Percentiles rank a stretch among this genome's conserved stretches.
Evolutionary conservation across 2,113 vertebrate genomes (phyloP).

Genomic region (Paramormyrops kingsleyae): DNA sequence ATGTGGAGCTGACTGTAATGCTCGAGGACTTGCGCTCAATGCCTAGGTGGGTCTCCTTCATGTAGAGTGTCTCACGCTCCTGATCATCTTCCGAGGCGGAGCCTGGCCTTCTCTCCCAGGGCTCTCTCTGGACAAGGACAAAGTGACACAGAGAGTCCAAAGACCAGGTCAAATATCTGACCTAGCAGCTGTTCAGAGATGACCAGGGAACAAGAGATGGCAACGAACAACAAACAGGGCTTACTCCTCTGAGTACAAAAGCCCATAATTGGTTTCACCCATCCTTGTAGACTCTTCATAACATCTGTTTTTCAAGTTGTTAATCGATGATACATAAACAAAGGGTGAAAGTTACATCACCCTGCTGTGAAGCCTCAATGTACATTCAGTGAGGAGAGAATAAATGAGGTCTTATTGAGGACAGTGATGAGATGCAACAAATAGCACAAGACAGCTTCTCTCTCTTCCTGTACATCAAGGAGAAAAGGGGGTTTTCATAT

Average conservation of each 20-base stretch:
- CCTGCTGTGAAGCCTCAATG: neutral
- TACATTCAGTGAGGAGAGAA: slow-evolving; percentile 1
- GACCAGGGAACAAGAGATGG: slow-evolving; percentile 30
- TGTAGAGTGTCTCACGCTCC: slow-evolving; percentile 71
- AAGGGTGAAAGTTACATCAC: neutral
- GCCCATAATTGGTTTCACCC: neutral
- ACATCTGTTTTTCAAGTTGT: neutral
- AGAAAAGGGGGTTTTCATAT: neutral
- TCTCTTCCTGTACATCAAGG: neutral
- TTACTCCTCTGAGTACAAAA: neutral
- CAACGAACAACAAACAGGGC: slow-evolving; percentile 8
- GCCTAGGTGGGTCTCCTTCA: slow-evolving; percentile 82
- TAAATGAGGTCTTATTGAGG: neutral
- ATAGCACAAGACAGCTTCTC: neutral
- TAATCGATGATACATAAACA: slow-evolving; percentile 5
- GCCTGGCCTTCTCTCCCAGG: slow-evolving; percentile 46
- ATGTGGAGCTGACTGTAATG: slow-evolving; percentile 93
- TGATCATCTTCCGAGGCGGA: slow-evolving; percentile 72
- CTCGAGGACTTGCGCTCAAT: slow-evolving; percentile 94
- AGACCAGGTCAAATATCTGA: neutral
- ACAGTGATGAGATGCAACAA: slow-evolving; percentile 5
- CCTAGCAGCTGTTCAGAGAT: slow-evolving; percentile 29
- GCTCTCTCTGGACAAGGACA: slow-evolving; percentile 53
- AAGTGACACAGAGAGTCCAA: slow-evolving; percentile 18
- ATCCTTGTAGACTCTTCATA: neutral